These are phyloP conservation scores for Puma concolor DNA, from an alignment of 2,113 vertebrate species.

Conservation along the genomic window DNA sequence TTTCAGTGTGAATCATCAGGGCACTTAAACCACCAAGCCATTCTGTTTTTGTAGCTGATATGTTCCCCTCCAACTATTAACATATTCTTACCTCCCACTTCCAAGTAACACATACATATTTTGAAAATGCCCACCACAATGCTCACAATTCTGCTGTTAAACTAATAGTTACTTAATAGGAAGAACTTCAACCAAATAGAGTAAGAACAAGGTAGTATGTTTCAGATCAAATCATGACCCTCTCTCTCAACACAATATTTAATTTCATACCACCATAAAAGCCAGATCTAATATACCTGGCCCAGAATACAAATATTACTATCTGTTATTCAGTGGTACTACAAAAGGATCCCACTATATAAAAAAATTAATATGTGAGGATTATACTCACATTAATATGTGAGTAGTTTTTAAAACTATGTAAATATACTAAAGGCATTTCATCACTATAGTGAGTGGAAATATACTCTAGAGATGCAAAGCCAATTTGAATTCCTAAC, in stretches of 20 bases:
- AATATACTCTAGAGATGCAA: neutral
- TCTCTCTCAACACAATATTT: neutral
- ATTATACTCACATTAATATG: neutral
- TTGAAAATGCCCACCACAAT: neutral
- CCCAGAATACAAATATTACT: neutral
- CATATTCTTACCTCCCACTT: conserved; percentile 6
- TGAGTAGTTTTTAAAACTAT: conserved; percentile 13
- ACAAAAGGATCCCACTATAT: neutral
- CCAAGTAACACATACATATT: neutral
- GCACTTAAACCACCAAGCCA: neutral
- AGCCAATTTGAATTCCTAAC: neutral
- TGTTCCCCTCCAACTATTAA: neutral
- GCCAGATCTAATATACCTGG: neutral
- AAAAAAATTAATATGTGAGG: neutral
- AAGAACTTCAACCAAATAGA: conserved; percentile 2
- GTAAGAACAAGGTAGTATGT: neutral
- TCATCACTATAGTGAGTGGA: conserved; percentile 12
- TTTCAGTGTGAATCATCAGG: neutral
- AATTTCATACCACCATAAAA: conserved; percentile 14
- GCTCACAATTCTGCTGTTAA: conserved; percentile 25
- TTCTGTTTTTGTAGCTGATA: neutral
- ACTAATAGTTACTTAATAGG: neutral
- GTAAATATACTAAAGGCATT: neutral
- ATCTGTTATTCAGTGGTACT: neutral
- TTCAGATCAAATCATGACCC: neutral